Evolutionary conservation across 2,888 invertebrate genomes (phyloP), one percentile per base, ranked within the genome.

Genomic region (Phragmatobia fuliginosa): DNA sequence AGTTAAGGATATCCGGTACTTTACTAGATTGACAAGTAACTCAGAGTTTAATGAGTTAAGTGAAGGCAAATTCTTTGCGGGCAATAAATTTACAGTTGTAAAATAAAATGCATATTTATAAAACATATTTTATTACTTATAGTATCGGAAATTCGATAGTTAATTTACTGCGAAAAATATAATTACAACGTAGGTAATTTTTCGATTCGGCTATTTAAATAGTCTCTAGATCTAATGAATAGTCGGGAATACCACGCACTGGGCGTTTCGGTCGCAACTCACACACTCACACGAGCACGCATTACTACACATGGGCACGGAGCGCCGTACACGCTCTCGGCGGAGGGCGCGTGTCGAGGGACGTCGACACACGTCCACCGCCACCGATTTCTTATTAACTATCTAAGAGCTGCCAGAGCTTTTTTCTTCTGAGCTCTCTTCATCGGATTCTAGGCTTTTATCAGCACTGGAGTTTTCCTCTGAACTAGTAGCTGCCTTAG

Each of bases 71-170:
- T n/a, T 1, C 10, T 49, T 49, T 49, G 21, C 8, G n/a, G n/a
- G 45, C n/a, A 25, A 11, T 25, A 4, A 16, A 56, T 56, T 28
- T 5, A 7, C 28, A 56, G 28, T 28, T 25, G 16, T 70, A 58
- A 83, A 86, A 84, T 77, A 73, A 85, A 86, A 87, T 75, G 71
- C 72, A 72, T 74, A 73, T 79, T 87, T 89, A 85, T 85, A 88
- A 91, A 93, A 92, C 90, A 89, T 91, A 91, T 92, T 92, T 92
- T 91, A 93, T 92, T 92, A 93, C 90, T 93, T 94, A 94, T 87
- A 92, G 90, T 93, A 94, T 91, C 93, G 87, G 91, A 92, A 94
- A 94, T 94, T 94, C 93, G 93, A 93, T 95, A 93, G 94, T 93
- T 95, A 93, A 94, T 93, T 95, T 94, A 94, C 87, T 92, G 89